phyloP scores from a whole-genome alignment of 2,113 vertebrate species.

The Paedocypris sp. region DNA sequence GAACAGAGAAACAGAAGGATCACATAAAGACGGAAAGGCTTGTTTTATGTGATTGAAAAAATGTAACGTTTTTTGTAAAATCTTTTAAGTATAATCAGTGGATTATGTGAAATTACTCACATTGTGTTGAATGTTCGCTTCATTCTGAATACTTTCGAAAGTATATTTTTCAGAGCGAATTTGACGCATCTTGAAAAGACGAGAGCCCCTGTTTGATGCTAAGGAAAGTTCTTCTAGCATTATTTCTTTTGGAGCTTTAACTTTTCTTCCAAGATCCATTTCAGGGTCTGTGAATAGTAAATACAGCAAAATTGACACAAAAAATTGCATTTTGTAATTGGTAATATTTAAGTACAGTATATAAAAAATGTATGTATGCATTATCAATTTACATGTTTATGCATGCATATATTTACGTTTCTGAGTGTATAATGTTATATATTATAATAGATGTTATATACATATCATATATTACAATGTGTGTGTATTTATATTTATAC shows the following conservation, averaged over 20 bases:
- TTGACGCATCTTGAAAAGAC: constrained; percentile 92
- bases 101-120: constrained; percentile 57
- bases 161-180: constrained; percentile 91
- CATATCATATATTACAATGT: no score
- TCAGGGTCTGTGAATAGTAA: constrained; percentile 56
- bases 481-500: no score
- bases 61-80: no score
- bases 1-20: background rate
- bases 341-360: background rate
- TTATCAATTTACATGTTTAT: no score
- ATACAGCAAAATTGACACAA: background rate
- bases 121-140: constrained; percentile 63
- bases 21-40: no score
- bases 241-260: constrained; percentile 82
- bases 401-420: no score
- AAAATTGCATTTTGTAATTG: background rate
- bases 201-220: constrained; percentile 81
- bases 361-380: no score
- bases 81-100: no score
- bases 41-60: no score
- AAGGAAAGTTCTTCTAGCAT: constrained; percentile 92
- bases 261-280: constrained; percentile 83
- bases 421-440: no score
- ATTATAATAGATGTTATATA: no score
- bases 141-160: constrained; percentile 76